Conservation (phyloP, 2,888 invertebrate genomes). For the Thecophora atra region DNA sequence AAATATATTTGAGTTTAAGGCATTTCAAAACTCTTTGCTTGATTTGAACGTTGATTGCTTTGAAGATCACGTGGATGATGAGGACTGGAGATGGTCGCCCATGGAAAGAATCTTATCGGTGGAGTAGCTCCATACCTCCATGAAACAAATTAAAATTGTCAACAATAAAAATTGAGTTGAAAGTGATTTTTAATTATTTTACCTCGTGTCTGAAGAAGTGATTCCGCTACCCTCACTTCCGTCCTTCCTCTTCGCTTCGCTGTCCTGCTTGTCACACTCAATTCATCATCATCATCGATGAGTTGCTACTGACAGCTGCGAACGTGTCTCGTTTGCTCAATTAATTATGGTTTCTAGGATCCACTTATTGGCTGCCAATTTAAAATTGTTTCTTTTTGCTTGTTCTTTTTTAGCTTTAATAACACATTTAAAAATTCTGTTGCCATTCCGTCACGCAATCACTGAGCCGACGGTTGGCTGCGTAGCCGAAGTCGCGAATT, state of each 20-base stretch:
- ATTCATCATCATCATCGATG: slow-evolving; percentile 32
- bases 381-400: neutral
- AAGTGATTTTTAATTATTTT: neutral
- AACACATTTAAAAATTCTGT: slow-evolving; percentile 1
- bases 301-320: slow-evolving; percentile 16
- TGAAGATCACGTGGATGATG: neutral
- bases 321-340: slow-evolving; percentile 30
- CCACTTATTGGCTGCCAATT: slow-evolving; percentile 13
- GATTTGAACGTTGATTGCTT: neutral
- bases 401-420: neutral
- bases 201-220: too few species aligned
- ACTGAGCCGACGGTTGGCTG: neutral
- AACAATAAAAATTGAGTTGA: neutral
- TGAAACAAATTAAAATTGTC: slow-evolving; percentile 5
- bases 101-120: neutral
- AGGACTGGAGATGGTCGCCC: neutral
- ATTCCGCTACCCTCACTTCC: neutral
- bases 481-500: neutral
- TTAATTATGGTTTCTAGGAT: slow-evolving; percentile 7
- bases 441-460: neutral
- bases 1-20: neutral
- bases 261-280: slow-evolving; percentile 15
- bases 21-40: neutral
- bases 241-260: neutral
- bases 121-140: neutral